Conservation (phyloP, 1,140 invertebrate genomes). For the Panagrolaimus sp. region DNA sequence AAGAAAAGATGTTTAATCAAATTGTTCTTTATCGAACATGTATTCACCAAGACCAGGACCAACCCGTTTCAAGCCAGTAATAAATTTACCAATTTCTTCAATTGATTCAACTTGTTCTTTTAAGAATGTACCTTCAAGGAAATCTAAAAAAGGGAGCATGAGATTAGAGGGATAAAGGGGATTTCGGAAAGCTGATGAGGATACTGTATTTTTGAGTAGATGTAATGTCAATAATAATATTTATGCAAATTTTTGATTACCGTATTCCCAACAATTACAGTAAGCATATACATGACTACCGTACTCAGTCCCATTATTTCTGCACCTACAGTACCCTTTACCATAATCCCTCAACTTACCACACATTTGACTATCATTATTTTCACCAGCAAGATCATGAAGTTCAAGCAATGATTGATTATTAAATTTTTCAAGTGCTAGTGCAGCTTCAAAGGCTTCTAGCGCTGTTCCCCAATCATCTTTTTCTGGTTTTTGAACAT, state of each 20-base stretch:
- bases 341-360: too few species aligned
- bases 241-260: too few species aligned
- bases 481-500: conserved; percentile 64
- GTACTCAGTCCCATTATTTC: too few species aligned
- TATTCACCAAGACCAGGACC: conserved; percentile 66
- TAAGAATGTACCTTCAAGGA: conserved; percentile 64
- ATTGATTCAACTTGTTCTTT: conserved; percentile 66
- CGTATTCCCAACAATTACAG: too few species aligned
- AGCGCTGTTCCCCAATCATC: conserved; percentile 66
- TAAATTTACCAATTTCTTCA: conserved; percentile 64
- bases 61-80: conserved; percentile 65
- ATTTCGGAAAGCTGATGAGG: too few species aligned
- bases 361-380: conserved; percentile 67
- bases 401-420: conserved; percentile 71
- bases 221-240: too few species aligned
- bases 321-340: too few species aligned
- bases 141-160: conserved; percentile 58
- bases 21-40: conserved; percentile 63
- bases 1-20: background rate
- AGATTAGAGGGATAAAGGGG: too few species aligned
- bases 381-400: conserved; percentile 65
- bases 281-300: too few species aligned
- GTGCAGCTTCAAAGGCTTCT: conserved; percentile 68
- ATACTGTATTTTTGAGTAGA: too few species aligned
- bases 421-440: conserved; percentile 71